Base-by-base conservation (phyloP, 2,797 vertebrate genomes). In the Rhinatrema bivittatum region DNA sequence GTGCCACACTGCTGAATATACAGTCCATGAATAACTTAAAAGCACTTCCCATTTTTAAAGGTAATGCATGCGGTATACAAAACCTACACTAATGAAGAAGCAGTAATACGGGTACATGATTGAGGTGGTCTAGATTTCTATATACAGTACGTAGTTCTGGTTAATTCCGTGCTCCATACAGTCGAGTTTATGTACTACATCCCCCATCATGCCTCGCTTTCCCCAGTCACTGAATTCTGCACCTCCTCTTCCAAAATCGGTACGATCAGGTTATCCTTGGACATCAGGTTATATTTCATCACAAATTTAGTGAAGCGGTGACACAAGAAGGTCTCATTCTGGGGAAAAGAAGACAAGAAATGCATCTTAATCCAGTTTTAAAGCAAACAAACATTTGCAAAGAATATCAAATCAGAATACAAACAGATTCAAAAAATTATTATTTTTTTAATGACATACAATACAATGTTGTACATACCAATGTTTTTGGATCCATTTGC, bases 271-370 rank as follows among this genome's bases (percentile, higher is more conserved):
- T 99, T 98, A 81, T 98, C 95, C 87, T 99, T 99, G 49, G 95
- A 98, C 95, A 99, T 99, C 85, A 99, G 82, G 70, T 95, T 99
- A 77, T 98, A 97, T 79, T 98, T 98, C 91, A 97, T 97, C 51
- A 99, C 95, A 44, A 98, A 98, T 67, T 94, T 95, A 5, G 95
- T 98, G 84, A 98, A 97, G 56, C 94, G 91, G 62, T 99, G 94
- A 87, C 95, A 99, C 81, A 98, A 87, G 83, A 97, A 97, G 20
- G 94, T 97, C 76, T 97, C 93, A 30, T 96, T 97, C 94, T 99
- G 72, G 54, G 60, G 42, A 35, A 20, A 33, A 21, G 59, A 65
- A 30, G 8, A 32, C 37, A 35, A 17, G 9, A 15, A 8, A 9
- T 15, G n/a, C n/a, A n/a, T n/a, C 14, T 14, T 16, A 4, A 17